phyloP scores from a whole-genome alignment of 2,888 invertebrate genomes.

The Nezara viridula region DNA sequence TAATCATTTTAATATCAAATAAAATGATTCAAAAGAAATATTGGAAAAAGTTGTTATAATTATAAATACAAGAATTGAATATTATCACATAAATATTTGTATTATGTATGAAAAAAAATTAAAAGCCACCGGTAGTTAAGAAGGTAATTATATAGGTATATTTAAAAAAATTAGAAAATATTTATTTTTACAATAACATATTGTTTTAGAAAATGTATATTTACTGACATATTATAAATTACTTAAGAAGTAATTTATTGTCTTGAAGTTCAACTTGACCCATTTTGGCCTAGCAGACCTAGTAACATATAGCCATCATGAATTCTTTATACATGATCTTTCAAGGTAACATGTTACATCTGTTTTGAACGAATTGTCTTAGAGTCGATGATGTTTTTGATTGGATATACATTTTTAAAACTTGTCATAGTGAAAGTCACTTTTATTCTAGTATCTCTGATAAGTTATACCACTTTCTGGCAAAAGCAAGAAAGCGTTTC shows the following conservation, averaged over 20 bases:
- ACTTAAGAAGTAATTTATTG: neutral
- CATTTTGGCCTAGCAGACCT: slow-evolving; percentile 40
- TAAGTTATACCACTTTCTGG: neutral
- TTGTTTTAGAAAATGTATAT: too few relatives aligned
- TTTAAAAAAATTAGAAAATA: too few relatives aligned
- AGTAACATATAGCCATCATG: slow-evolving; percentile 47
- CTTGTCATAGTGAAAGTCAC: slow-evolving; percentile 32
- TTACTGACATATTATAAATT: neutral
- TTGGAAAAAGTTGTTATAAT: too few relatives aligned
- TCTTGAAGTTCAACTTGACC: slow-evolving; percentile 7
- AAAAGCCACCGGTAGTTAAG: too few relatives aligned
- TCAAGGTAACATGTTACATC: neutral
- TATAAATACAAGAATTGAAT: too few relatives aligned
- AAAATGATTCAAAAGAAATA: too few relatives aligned
- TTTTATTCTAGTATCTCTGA: neutral
- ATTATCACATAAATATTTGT: too few relatives aligned
- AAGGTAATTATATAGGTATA: too few relatives aligned
- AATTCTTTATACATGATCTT: slow-evolving; percentile 58
- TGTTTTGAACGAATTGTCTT: slow-evolving; percentile 24
- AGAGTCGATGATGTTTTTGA: slow-evolving; percentile 48
- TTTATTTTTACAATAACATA: too few relatives aligned
- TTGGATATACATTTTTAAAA: slow-evolving; percentile 59
- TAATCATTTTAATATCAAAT: too few relatives aligned
- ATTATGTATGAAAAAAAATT: too few relatives aligned
- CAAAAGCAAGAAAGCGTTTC: neutral